Evolutionary conservation across 2,888 invertebrate species (phyloP), one percentile per base, ranked within the genome.

Genomic region (Girardia tigrina): DNA sequence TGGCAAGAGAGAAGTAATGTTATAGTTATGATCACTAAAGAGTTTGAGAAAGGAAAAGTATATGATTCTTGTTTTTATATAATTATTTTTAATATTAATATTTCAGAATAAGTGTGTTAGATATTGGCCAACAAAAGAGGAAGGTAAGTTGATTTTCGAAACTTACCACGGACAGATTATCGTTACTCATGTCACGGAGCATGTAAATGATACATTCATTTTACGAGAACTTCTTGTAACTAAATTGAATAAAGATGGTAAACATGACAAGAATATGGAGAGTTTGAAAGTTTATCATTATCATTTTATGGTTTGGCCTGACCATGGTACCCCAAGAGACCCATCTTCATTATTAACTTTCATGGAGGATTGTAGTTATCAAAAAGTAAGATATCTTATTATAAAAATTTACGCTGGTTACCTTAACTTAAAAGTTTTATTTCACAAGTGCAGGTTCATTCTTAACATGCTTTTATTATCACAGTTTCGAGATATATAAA

Each of bases 21-120:
- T 78, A 95, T 99, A 82, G 95, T 98, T 79, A 98, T 98, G 97
- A 94, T 94, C 78, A 97, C 97, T 79, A 97, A 94, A 87, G 94
- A 97, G 86, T 90, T 92, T 80, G 97, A 97, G 85, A 88, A 95
- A 79, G 91, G 92, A 79, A 92, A 91, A 78, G 83, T 83, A 76
- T 14, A 6, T 72, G 23, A 12, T 20, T 14, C 75, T 73, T 14
- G 75, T 74, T 75, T 72, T 72, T n/a, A 14, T 77, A 8, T 70
- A 77, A 6, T n/a, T n/a, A n/a, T n/a, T n/a, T n/a, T n/a, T n/a
- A n/a, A n/a, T n/a, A n/a, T n/a, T n/a, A n/a, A n/a, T n/a, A n/a
- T n/a, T n/a, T 1, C 77, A 81, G 79, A 80, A 78, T 71, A 98
- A 98, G 86, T 98, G 97, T 85, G 92, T 91, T 77, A 89, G 91